These are phyloP conservation scores for Argopecten irradians DNA, from an alignment of 1,140 invertebrate species.

Conservation along the genomic window DNA sequence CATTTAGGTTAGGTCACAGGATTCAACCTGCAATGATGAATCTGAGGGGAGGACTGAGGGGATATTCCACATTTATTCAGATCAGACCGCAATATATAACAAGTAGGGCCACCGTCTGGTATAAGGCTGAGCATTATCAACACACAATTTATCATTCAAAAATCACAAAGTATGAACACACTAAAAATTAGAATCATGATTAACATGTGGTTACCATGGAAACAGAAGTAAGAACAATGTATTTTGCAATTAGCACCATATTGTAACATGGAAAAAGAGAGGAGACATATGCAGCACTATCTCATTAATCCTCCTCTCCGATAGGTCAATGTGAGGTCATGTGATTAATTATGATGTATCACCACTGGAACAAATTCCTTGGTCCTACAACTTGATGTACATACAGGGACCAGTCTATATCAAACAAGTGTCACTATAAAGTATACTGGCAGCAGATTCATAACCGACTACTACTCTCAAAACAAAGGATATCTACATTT, in stretches of 20 bases:
- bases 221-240: slow-evolving; percentile 2
- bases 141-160: slow-evolving; percentile 4
- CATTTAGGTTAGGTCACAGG: not conserved
- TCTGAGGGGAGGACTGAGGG: not conserved
- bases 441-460: not conserved
- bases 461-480: slow-evolving; percentile 3
- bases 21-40: not conserved
- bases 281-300: not conserved
- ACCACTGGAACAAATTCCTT: not conserved
- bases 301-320: slow-evolving; percentile 2
- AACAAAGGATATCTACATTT: slow-evolving; percentile 3
- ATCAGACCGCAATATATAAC: not conserved
- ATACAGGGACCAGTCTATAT: not conserved
- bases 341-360: not conserved
- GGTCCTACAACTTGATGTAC: not conserved
- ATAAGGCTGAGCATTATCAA: not conserved
- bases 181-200: not conserved
- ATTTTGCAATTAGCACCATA: slow-evolving; percentile 9
- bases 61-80: not conserved
- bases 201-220: not conserved
- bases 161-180: slow-evolving; percentile 2
- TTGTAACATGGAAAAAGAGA: slow-evolving; percentile 16
- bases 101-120: not conserved
- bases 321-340: not conserved
- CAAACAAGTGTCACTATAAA: not conserved